Evolutionary conservation across 2,888 invertebrate genomes (phyloP).

Genomic region (Cotesia congregata): DNA sequence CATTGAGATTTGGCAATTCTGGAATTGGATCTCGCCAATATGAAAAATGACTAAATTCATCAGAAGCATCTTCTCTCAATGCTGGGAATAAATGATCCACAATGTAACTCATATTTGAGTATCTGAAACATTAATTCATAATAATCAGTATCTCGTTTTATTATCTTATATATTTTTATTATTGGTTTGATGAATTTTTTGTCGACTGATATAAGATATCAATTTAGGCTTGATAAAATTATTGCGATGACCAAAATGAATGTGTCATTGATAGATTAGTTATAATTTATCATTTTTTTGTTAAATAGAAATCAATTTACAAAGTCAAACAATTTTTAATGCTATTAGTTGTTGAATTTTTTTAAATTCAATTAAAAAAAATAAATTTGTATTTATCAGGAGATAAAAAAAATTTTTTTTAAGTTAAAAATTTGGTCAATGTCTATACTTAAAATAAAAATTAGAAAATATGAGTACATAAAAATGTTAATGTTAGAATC

Average conservation of each 20-base stretch:
- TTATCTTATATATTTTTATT: slow-evolving; percentile 16
- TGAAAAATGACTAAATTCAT: slow-evolving; percentile 87
- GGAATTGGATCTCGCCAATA: slow-evolving; percentile 94
- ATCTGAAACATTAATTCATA: slow-evolving; percentile 76
- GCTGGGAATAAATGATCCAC: slow-evolving; percentile 97
- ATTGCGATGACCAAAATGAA: slow-evolving; percentile 40
- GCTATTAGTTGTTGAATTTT: too few species aligned
- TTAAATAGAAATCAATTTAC: too few species aligned
- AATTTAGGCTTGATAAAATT: slow-evolving; percentile 12
- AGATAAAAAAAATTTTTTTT: too few species aligned
- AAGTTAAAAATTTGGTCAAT: too few species aligned
- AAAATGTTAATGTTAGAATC: slow-evolving; percentile 24
- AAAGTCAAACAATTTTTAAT: too few species aligned
- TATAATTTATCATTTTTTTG: neutral
- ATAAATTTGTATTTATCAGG: too few species aligned
- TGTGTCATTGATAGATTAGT: slow-evolving; percentile 29
- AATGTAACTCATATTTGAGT: slow-evolving; percentile 92
- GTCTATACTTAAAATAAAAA: too few species aligned
- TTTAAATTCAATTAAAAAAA: too few species aligned
- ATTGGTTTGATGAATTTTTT: slow-evolving; percentile 32
- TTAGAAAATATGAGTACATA: too few species aligned
- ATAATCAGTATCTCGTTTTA: neutral
- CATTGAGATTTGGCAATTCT: slow-evolving; percentile 68
- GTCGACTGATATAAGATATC: neutral
- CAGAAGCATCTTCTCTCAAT: slow-evolving; percentile 75